phyloP scores from a whole-genome alignment of 2,113 vertebrate genomes.

The Grammatotria lemairii region DNA sequence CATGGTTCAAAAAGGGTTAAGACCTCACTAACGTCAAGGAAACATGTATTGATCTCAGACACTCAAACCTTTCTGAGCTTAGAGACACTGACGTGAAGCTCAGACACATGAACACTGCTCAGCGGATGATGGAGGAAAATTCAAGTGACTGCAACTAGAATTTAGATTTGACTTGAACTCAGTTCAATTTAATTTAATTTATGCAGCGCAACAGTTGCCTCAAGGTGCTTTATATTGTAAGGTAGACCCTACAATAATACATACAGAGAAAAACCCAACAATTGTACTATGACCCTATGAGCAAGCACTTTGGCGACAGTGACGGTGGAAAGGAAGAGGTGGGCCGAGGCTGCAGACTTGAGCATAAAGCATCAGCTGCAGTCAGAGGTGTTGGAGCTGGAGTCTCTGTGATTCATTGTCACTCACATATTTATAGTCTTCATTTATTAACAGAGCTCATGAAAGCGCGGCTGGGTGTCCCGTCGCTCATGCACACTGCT shows the following conservation, averaged over 20 bases:
- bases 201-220: not conserved
- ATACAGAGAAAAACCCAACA: not conserved
- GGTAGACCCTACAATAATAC: not conserved
- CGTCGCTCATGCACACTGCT: not conserved
- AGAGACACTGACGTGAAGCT: not conserved
- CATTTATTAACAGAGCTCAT: not conserved
- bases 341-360: not conserved
- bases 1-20: not conserved
- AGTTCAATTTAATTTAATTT: not conserved
- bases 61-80: not conserved
- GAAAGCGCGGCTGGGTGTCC: not conserved
- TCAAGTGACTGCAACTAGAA: not conserved
- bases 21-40: not conserved
- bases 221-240: not conserved
- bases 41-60: not conserved
- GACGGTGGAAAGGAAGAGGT: not conserved
- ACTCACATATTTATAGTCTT: not conserved
- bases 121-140: not conserved
- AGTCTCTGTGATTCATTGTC: not conserved
- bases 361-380: not conserved
- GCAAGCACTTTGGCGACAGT: not conserved
- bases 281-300: not conserved
- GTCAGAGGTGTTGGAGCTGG: not conserved
- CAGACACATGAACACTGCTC: not conserved
- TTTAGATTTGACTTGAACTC: not conserved